A percentile compares a stretch with the other conserved stretches of the same genome.
Evolutionary conservation across 2,113 vertebrate genomes (phyloP).

Genomic region (Plotosus lineatus): DNA sequence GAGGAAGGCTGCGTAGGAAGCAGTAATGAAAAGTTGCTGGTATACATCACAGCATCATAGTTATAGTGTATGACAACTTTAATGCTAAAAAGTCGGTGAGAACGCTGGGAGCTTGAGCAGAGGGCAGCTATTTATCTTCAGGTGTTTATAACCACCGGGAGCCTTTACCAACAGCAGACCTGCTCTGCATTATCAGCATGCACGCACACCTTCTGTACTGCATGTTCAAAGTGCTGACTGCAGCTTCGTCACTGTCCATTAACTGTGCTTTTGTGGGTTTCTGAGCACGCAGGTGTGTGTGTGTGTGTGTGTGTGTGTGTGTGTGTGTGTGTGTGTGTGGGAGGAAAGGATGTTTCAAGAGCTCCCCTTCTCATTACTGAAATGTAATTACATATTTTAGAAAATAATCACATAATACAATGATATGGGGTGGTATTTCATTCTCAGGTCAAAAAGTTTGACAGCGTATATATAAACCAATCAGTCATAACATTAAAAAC

Average conservation of each 20-base stretch:
- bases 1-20: neutral
- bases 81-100: constrained; percentile 9
- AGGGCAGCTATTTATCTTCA: constrained; percentile 56
- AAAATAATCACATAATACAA: neutral
- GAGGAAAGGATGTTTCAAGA: constrained; percentile 34
- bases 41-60: neutral
- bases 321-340: neutral
- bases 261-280: constrained; percentile 33
- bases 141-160: constrained; percentile 56
- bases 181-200: constrained; percentile 47
- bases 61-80: neutral
- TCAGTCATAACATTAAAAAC: too few species aligned
- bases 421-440: neutral
- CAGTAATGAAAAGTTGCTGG: neutral
- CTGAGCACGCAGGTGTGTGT: constrained; percentile 44
- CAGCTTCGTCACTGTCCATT: constrained; percentile 55
- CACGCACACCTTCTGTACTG: constrained; percentile 6
- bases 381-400: neutral
- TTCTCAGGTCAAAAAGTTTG: neutral
- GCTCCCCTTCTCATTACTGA: constrained; percentile 50
- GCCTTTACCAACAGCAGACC: constrained; percentile 27
- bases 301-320: neutral
- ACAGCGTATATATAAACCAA: too few species aligned
- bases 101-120: constrained; percentile 10
- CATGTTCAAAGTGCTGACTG: constrained; percentile 52